Conservation (phyloP, 2,888 invertebrate species). For the Tetramorium bicarinatum region DNA sequence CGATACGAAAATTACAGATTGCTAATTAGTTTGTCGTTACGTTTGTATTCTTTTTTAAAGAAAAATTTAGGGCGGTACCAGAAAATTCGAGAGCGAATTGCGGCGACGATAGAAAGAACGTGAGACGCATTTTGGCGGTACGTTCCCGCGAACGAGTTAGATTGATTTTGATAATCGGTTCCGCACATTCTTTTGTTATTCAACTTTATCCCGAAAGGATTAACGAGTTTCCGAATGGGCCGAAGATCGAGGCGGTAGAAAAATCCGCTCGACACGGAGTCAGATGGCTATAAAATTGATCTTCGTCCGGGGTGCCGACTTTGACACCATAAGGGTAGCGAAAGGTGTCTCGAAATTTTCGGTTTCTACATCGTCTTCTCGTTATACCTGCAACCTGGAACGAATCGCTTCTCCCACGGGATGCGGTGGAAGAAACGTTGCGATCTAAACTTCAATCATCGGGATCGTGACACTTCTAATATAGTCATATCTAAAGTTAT, state of each 20-base stretch:
- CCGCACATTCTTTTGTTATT: constrained; percentile 21
- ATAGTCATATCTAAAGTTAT: neutral
- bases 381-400: constrained; percentile 64
- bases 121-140: constrained; percentile 70
- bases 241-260: constrained; percentile 58
- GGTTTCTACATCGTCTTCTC: constrained; percentile 21
- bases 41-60: neutral
- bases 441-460: constrained; percentile 37
- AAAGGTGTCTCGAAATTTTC: constrained; percentile 73
- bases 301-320: constrained; percentile 62
- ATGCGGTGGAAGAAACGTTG: neutral
- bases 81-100: neutral
- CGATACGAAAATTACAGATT: constrained; percentile 3
- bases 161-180: constrained; percentile 41
- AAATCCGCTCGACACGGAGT: constrained; percentile 77
- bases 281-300: constrained; percentile 77
- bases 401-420: constrained; percentile 64
- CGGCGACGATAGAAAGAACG: constrained; percentile 65
- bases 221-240: constrained; percentile 72
- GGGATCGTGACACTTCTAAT: constrained; percentile 12
- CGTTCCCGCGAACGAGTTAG: constrained; percentile 45
- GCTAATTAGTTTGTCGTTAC: constrained; percentile 10
- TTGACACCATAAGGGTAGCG: constrained; percentile 82
- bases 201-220: constrained; percentile 69
- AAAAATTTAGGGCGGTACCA: neutral